phyloP scores from a whole-genome alignment of 2,113 vertebrate species.

The Kobus ellipsiprymnus region DNA sequence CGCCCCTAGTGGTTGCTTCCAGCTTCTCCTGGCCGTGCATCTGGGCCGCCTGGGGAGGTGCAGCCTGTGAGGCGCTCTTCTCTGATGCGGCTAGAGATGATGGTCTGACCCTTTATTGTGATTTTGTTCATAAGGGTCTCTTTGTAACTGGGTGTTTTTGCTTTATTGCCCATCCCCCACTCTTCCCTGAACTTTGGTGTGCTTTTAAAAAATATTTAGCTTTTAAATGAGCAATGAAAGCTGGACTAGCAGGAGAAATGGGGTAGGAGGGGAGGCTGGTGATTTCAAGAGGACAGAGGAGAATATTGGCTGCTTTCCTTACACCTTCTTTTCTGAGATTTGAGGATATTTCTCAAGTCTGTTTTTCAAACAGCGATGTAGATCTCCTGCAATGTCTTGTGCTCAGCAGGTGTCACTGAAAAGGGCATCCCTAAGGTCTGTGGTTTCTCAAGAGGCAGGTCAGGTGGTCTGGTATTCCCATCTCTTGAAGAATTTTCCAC shows the following conservation, averaged over 20 bases:
- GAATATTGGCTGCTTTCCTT: background rate
- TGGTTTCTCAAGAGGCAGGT: background rate
- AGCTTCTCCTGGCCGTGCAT: background rate
- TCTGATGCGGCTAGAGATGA: background rate
- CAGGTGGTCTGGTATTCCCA: no score
- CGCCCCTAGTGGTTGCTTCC: background rate
- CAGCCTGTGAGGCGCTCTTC: background rate
- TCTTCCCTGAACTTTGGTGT: background rate
- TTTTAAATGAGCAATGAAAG: background rate
- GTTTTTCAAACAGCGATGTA: background rate
- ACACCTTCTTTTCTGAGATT: background rate
- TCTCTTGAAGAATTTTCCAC: no score
- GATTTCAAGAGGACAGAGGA: background rate
- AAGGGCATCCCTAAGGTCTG: fast-evolving
- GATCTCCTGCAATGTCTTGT: background rate
- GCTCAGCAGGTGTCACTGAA: background rate
- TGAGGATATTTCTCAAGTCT: background rate
- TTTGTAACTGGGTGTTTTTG: background rate
- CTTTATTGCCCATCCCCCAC: fast-evolving
- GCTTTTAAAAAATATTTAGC: background rate
- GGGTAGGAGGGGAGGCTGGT: fast-evolving
- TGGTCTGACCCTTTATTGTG: background rate
- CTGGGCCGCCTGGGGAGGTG: no score
- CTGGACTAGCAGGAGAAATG: background rate
- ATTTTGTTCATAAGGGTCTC: background rate